Evolutionary conservation across 2,113 vertebrate genomes (phyloP), one percentile per base, ranked within the genome.

Genomic region (Trogon surrucura): DNA sequence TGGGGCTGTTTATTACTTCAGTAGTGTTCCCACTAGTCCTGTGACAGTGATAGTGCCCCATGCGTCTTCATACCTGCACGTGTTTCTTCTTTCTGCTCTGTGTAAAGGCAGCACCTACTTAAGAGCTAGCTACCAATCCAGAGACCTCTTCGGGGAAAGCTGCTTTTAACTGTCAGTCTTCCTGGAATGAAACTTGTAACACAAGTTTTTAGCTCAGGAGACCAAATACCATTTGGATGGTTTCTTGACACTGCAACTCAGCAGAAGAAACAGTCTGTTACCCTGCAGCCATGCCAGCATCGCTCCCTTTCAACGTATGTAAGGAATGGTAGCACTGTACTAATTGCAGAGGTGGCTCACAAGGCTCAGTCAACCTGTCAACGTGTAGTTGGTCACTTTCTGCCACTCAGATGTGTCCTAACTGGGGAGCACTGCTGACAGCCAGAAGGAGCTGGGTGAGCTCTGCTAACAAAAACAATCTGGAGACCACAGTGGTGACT

Each of bases 201-300:
- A 27, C 12, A 27, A 22, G 56, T 57, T 65, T 81, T 77, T 67
- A 44, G 4, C 22, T 92, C 10, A 29, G 69, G 56, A 84, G 12
- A 60, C 10, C 11, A 62, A 10, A 9, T 47, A 66, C 30, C 29
- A 36, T 47, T 19, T 20, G 3, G 5, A 2, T 65, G 54, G 15
- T 87, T 45, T 72, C 5, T 30, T 65, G 30, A 26, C 16, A 13
- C 34, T 44, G 56, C 11, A 47, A 1, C n/a, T 82, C 3, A 1
- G 4, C 26, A 18, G 3, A 56, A 34, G 20, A 47, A 11, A 41
- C 6, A 21, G n/a, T 29, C 38, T 50, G 8, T 73, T 65, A 16
- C 12, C 2, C 5, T 32, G 32, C 67, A 61, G 25, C 61, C 66
- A 0, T 45, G 34, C 29, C 50, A 38, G 21, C 4, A 0, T 51